Conservation (phyloP, 2,888 invertebrate genomes). For the Lysandra bellargus region DNA sequence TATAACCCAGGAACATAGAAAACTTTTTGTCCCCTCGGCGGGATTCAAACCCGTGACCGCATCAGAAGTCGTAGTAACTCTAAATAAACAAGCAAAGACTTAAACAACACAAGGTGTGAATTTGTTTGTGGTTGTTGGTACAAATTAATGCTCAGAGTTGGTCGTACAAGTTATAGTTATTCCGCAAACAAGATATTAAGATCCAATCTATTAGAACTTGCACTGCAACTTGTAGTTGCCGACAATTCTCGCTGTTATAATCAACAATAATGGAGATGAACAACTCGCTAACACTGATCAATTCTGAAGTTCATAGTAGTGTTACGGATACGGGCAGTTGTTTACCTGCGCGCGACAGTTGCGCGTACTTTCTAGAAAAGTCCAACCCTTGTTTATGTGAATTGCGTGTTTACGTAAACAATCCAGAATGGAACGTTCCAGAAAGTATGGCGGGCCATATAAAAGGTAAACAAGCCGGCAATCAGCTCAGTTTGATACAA, state of each 20-base stretch:
- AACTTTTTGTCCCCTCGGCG: too few species aligned
- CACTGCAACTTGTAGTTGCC: neutral
- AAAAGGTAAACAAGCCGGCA: too few species aligned
- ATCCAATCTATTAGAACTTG: slow-evolving; percentile 24
- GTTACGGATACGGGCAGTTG: too few species aligned
- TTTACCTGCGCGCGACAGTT: too few species aligned
- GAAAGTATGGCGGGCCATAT: too few species aligned
- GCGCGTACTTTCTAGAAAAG: too few species aligned
- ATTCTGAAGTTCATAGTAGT: neutral
- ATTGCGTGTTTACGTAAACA: too few species aligned
- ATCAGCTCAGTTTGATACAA: too few species aligned
- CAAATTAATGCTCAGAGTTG: neutral
- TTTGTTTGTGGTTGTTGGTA: slow-evolving; percentile 17
- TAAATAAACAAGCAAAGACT: neutral
- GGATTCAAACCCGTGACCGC: too few species aligned
- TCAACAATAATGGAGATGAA: neutral
- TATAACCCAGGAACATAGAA: too few species aligned
- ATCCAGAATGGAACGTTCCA: too few species aligned
- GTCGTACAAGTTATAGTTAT: slow-evolving; percentile 18
- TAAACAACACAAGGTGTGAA: neutral
- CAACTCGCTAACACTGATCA: neutral
- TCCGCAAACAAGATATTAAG: slow-evolving; percentile 21
- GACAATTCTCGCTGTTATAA: neutral
- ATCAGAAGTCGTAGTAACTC: neutral
- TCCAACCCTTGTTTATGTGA: too few species aligned